Conservation (phyloP, 2,888 invertebrate species). For the Microchrysa polita region DNA sequence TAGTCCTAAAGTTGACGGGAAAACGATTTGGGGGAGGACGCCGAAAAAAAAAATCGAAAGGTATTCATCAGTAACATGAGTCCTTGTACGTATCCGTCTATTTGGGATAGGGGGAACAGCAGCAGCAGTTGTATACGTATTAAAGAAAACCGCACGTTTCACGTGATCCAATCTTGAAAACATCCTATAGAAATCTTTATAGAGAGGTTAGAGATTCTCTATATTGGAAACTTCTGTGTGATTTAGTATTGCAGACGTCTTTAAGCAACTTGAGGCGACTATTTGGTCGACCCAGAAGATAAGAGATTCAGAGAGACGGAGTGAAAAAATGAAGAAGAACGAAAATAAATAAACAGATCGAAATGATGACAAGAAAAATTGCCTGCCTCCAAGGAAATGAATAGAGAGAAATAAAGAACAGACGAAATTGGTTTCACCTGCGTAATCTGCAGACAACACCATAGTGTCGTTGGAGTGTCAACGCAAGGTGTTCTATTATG, state of each 20-base stretch:
- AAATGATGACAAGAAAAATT: background rate
- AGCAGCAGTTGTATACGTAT: conserved; percentile 14
- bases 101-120: background rate
- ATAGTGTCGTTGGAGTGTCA: conserved; percentile 21
- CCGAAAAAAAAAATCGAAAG: no score
- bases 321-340: no score
- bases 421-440: conserved; percentile 25
- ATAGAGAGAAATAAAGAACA: conserved; percentile 11
- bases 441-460: conserved; percentile 14
- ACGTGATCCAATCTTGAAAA: background rate
- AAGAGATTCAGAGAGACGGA: no score
- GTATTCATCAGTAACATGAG: background rate
- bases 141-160: background rate
- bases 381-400: background rate
- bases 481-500: conserved; percentile 31
- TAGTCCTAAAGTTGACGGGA: conserved; percentile 1
- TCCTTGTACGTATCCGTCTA: no score
- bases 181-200: background rate
- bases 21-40: background rate
- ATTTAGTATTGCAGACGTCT: no score
- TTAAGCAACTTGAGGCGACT: no score
- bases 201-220: background rate
- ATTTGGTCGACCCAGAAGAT: no score
- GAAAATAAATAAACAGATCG: no score
- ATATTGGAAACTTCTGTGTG: background rate